These are phyloP conservation scores for Tiliacea citrago DNA, from an alignment of 2,888 invertebrate genomes.

Conservation along the genomic window DNA sequence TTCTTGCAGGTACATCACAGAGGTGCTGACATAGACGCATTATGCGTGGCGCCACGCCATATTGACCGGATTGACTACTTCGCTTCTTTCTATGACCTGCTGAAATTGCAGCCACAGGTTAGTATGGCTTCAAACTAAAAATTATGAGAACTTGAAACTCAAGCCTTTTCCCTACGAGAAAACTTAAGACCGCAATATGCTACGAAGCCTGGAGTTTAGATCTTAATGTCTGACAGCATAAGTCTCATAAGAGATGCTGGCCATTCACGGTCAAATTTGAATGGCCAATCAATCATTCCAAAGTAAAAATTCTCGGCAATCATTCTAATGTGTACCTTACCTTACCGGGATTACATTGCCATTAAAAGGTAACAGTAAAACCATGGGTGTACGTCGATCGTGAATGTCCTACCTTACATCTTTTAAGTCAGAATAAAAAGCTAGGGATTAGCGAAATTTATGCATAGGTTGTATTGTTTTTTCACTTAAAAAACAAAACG, in stretches of 20 bases:
- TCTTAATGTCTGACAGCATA: no score
- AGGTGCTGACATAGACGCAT: conserved; percentile 99
- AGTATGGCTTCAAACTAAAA: conserved; percentile 32
- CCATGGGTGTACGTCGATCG: not conserved
- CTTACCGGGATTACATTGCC: not conserved
- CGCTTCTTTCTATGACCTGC: conserved; percentile 97
- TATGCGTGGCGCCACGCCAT: conserved; percentile 99
- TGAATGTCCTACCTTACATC: not conserved
- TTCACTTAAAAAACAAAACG: not conserved
- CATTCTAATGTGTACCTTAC: not conserved
- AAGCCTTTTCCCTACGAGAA: no score
- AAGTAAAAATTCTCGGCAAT: not conserved
- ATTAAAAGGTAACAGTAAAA: not conserved
- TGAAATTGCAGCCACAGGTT: conserved; percentile 96
- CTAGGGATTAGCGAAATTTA: not conserved
- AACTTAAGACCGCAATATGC: no score
- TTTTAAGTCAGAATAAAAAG: not conserved
- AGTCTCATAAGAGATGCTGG: not conserved
- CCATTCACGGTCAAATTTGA: not conserved
- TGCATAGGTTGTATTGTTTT: no score
- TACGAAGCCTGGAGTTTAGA: no score
- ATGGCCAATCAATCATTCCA: not conserved
- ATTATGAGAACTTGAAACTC: no score
- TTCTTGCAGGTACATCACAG: conserved; percentile 95
- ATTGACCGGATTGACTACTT: conserved; percentile 98